A percentile compares a stretch with the other conserved stretches of the same genome.
These are phyloP conservation scores for Melanogrammus aeglefinus DNA, from an alignment of 2,797 vertebrate genomes.

Conservation along the genomic window DNA sequence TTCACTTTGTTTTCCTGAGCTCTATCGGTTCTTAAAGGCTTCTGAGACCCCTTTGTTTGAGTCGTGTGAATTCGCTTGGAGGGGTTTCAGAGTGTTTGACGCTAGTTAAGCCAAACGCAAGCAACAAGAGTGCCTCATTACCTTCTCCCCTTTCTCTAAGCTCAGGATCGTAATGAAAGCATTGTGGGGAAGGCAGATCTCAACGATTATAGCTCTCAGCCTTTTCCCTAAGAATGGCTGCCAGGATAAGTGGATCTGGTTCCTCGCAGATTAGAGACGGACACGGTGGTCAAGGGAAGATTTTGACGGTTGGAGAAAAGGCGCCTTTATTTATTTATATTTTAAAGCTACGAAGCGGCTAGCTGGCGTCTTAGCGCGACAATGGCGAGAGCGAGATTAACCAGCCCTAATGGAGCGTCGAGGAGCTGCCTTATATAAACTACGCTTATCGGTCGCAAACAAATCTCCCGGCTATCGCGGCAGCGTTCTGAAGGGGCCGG, in stretches of 20 bases:
- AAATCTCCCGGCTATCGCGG: slow-evolving; percentile 42
- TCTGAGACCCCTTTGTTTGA: neutral
- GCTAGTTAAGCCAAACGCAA: slow-evolving; percentile 35
- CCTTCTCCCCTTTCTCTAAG: neutral
- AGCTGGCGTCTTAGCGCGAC: slow-evolving; percentile 14
- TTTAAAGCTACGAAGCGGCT: neutral
- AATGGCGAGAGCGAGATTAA: slow-evolving; percentile 45
- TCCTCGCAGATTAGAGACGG: slow-evolving; percentile 27
- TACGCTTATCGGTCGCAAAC: slow-evolving; percentile 28
- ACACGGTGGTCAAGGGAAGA: slow-evolving; percentile 15
- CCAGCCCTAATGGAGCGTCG: slow-evolving; percentile 47
- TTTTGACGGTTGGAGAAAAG: slow-evolving; percentile 28
- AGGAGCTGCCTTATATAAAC: slow-evolving; percentile 32
- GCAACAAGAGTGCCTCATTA: slow-evolving; percentile 29
- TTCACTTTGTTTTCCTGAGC: neutral
- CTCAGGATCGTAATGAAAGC: slow-evolving; percentile 40
- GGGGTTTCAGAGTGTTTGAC: slow-evolving; percentile 10
- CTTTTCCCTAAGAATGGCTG: slow-evolving; percentile 9
- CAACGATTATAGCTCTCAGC: slow-evolving; percentile 32
- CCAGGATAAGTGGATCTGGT: slow-evolving; percentile 21
- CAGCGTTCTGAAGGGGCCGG: slow-evolving; percentile 54
- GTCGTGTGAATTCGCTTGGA: neutral
- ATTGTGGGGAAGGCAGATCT: slow-evolving; percentile 34
- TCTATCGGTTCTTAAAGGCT: neutral
- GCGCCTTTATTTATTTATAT: neutral